Evolutionary conservation across 92 coral and sea anemone species (phyloP), one percentile per base, ranked within the genome.

Genomic region (Porites rus): DNA sequence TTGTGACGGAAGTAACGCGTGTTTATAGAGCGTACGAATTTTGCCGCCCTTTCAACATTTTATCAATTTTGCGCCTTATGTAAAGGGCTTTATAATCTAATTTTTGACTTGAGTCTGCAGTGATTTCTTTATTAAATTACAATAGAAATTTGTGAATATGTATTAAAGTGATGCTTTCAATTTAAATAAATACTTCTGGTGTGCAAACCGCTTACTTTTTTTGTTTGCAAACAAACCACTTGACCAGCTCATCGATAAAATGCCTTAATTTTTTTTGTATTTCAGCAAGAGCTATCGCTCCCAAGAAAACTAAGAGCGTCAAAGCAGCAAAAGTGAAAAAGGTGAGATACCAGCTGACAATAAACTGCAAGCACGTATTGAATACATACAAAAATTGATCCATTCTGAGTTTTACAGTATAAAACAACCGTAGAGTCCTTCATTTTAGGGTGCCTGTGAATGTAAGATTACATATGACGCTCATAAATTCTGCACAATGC

Each of bases 301-400:
- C 95, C 63, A 92, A 92, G 91, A 92, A 92, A 77, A 72, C 80
- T 24, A 92, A 59, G 77, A 85, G 63, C 64, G 69, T 92, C 60
- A 89, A 92, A 65, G 95, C 95, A 28, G 93, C 93, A 59, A 89
- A 89, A 69, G 73, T 92, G 65, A 92, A 89, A 69, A 92, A 92
- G 95, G 95, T 92, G 62, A 80, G 75, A 17, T 22, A 20, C 10
- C 22, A 4, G 46, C 10, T 43, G 56, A 11, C 76, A 16, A 31
- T 38, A 38, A 38, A 38, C 46, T 38, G 46, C 46, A 38, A 38
- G 46, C 46, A 38, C 46, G 46, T 3, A 38, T 38, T 4, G 46
- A 38, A 38, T 38, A 4, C 46, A 38, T 38, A 38, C 46, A 38
- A 38, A 38, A 38, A 38, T 38, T 38, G 5, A 38, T 38, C 46